These are phyloP conservation scores for Carollia perspicillata DNA, from an alignment of 2,113 vertebrate genomes.

Conservation along the genomic window DNA sequence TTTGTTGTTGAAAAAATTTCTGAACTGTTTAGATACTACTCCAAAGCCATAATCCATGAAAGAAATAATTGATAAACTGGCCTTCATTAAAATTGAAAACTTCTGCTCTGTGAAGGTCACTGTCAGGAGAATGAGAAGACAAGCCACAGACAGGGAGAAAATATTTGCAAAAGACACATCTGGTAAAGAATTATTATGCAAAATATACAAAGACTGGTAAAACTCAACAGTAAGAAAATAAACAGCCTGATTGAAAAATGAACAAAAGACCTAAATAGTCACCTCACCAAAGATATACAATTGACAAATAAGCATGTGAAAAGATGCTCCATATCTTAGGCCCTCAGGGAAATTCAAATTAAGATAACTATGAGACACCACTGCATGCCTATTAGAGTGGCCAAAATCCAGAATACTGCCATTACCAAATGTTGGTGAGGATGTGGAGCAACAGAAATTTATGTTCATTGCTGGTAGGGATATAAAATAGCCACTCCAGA, in stretches of 20 bases:
- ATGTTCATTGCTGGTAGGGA: background rate
- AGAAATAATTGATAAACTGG: background rate
- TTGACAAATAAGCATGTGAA: background rate
- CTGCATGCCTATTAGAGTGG: background rate
- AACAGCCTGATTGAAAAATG: background rate
- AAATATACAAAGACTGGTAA: background rate
- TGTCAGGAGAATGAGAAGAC: background rate
- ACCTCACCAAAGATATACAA: background rate
- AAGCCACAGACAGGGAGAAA: background rate
- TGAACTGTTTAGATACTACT: background rate
- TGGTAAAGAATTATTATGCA: background rate
- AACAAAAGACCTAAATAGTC: background rate
- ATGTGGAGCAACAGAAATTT: background rate
- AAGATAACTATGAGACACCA: background rate
- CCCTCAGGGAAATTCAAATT: background rate
- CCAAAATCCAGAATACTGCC: background rate
- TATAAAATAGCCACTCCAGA: background rate
- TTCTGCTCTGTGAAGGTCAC: background rate
- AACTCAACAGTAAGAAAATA: constrained; percentile 8
- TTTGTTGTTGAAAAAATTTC: background rate
- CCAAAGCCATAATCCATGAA: background rate
- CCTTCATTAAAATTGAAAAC: background rate
- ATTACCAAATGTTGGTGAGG: background rate
- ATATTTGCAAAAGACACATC: background rate
- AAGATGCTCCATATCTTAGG: background rate